Evolutionary conservation across 2,888 invertebrate genomes (phyloP).

Genomic region (Heliconius sara): DNA sequence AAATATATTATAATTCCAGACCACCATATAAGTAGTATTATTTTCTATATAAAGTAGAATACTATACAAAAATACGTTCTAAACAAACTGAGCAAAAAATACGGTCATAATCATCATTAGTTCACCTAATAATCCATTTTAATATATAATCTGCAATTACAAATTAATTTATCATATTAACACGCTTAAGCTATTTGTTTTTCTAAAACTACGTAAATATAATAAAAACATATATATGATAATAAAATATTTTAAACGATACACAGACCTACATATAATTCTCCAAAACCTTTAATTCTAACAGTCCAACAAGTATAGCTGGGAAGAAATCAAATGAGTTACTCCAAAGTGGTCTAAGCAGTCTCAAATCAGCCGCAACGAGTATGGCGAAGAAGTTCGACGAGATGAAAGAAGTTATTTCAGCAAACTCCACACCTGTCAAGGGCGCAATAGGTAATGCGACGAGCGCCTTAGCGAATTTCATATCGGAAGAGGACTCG

Average conservation of each 20-base stretch:
- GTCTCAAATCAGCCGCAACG: constrained; percentile 93
- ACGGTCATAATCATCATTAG: neutral
- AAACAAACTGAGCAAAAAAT: neutral
- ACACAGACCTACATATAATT: neutral
- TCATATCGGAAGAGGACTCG: constrained; percentile 73
- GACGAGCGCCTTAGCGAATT: constrained; percentile 71
- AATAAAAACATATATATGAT: neutral
- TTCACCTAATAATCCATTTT: neutral
- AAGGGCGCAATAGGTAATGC: constrained; percentile 85
- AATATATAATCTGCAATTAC: neutral
- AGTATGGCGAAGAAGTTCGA: constrained; percentile 94
- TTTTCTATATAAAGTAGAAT: neutral
- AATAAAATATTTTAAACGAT: no score
- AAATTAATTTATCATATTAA: neutral
- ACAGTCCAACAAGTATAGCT: constrained; percentile 91
- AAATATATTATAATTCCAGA: no score
- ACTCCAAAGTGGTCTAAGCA: constrained; percentile 93
- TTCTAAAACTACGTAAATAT: neutral
- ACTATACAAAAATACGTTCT: neutral
- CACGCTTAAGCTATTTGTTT: constrained; percentile 13
- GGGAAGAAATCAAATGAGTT: constrained; percentile 95
- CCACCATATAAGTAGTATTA: neutral
- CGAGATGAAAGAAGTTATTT: constrained; percentile 95
- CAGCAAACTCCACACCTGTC: constrained; percentile 93
- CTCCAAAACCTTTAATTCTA: constrained; percentile 48